These are phyloP conservation scores for Campoletis raptor DNA, from an alignment of 2,888 invertebrate genomes.

Conservation along the genomic window DNA sequence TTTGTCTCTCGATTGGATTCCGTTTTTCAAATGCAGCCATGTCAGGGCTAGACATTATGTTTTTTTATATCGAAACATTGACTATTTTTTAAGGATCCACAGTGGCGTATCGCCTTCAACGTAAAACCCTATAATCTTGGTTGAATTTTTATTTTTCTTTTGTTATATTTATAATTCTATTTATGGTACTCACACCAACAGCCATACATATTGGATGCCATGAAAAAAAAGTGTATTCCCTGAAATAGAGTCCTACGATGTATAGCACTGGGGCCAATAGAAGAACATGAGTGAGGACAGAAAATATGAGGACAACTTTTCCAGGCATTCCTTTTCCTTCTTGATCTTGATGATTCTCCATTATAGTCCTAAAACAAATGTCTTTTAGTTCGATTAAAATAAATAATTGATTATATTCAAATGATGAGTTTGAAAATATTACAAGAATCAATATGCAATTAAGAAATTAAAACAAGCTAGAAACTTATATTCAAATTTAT, in stretches of 20 bases:
- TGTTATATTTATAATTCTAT: neutral
- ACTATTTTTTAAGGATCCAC: too few relatives aligned
- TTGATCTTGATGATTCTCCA: slow-evolving; percentile 68
- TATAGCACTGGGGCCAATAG: slow-evolving; percentile 80
- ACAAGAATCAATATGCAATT: neutral
- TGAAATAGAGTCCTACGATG: slow-evolving; percentile 76
- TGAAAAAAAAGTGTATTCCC: slow-evolving; percentile 76
- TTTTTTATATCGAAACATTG: too few relatives aligned
- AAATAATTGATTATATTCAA: neutral
- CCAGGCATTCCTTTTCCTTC: slow-evolving; percentile 74
- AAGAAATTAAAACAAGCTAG: neutral
- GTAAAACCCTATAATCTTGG: neutral
- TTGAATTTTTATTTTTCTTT: neutral
- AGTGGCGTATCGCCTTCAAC: too few relatives aligned
- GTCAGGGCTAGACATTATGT: too few relatives aligned
- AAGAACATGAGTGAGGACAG: slow-evolving; percentile 78
- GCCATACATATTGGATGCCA: slow-evolving; percentile 83
- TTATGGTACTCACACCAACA: slow-evolving; percentile 78
- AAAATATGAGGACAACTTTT: slow-evolving; percentile 72
- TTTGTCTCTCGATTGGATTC: neutral
- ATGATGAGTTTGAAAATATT: neutral
- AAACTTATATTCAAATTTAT: neutral
- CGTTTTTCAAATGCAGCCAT: too few relatives aligned
- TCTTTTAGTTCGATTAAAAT: neutral
- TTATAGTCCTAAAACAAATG: slow-evolving; percentile 69